Evolutionary conservation across 2,113 vertebrate genomes (phyloP).

Genomic region (Odocoileus virginianus): DNA sequence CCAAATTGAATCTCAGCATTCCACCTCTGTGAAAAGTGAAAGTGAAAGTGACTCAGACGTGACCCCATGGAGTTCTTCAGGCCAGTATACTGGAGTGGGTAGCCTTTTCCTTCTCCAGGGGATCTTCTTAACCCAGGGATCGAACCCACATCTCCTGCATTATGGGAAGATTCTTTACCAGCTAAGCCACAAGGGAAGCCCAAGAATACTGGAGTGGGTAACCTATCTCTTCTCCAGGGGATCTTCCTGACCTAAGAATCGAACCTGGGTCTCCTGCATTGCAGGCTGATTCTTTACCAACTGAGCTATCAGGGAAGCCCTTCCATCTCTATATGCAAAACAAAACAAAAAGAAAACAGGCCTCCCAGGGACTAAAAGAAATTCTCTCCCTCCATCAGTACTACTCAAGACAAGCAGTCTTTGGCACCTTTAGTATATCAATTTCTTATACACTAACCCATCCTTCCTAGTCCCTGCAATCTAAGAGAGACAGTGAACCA

Average conservation of each 20-base stretch:
- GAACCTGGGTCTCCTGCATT: background rate
- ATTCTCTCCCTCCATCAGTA: background rate
- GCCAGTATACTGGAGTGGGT: background rate
- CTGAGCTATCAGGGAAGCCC: background rate
- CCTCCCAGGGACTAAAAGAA: background rate
- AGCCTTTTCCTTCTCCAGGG: background rate
- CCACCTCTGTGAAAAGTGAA: background rate
- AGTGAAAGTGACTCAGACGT: background rate
- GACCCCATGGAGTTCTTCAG: background rate
- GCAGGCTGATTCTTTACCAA: background rate
- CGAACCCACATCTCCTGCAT: background rate
- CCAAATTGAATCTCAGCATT: background rate
- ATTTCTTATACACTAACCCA: background rate
- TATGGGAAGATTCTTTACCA: background rate
- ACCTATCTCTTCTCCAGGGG: background rate
- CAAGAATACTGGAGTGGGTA: background rate
- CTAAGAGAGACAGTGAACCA: background rate
- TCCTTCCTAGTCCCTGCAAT: background rate
- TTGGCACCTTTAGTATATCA: background rate
- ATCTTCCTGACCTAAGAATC: background rate
- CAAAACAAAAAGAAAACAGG: background rate
- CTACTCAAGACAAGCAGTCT: background rate
- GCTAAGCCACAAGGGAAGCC: background rate
- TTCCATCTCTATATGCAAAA: background rate
- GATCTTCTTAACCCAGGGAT: background rate